phyloP scores from a whole-genome alignment of 2,888 invertebrate species.

The Heteromyza rotundicornis region DNA sequence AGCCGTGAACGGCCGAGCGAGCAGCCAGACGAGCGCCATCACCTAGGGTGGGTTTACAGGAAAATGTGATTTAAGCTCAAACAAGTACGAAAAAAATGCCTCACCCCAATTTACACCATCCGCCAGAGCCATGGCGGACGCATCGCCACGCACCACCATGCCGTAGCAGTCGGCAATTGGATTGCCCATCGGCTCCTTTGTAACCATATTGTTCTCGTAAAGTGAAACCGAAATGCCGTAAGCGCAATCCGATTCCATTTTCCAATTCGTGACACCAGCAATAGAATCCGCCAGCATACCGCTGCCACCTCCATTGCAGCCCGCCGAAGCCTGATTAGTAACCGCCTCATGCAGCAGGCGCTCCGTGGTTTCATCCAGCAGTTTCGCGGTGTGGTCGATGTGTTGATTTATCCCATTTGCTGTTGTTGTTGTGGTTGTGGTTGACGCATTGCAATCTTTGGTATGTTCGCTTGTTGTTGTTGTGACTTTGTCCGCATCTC shows the following conservation, averaged over 20 bases:
- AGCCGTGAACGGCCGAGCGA: conserved; percentile 85
- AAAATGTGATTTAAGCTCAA: conserved; percentile 5
- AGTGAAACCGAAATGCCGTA: conserved; percentile 70
- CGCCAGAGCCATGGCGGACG: conserved; percentile 79
- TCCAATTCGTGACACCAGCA: conserved; percentile 62
- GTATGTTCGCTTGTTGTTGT: neutral
- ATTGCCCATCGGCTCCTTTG: conserved; percentile 73
- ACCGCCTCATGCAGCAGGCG: conserved; percentile 57
- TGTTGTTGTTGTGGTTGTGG: conserved; percentile 1
- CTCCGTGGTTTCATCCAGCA: conserved; percentile 46
- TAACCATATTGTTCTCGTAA: conserved; percentile 83
- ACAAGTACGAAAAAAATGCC: conserved; percentile 22
- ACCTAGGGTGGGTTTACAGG: conserved; percentile 54
- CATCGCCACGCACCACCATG: conserved; percentile 74
- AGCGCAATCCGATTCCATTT: conserved; percentile 60
- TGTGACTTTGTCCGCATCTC: conserved; percentile 18
- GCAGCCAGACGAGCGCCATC: conserved; percentile 84
- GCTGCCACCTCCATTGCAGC: conserved; percentile 20
- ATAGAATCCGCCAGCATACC: conserved; percentile 39
- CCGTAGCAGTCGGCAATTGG: conserved; percentile 90
- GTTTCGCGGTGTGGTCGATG: conserved; percentile 37
- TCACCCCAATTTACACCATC: conserved; percentile 92
- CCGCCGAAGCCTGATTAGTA: conserved; percentile 45
- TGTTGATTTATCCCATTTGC: no score
- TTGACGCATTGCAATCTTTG: conserved; percentile 23